Conservation (phyloP, 2,888 invertebrate species). For the Eupithecia dodoneata region DNA sequence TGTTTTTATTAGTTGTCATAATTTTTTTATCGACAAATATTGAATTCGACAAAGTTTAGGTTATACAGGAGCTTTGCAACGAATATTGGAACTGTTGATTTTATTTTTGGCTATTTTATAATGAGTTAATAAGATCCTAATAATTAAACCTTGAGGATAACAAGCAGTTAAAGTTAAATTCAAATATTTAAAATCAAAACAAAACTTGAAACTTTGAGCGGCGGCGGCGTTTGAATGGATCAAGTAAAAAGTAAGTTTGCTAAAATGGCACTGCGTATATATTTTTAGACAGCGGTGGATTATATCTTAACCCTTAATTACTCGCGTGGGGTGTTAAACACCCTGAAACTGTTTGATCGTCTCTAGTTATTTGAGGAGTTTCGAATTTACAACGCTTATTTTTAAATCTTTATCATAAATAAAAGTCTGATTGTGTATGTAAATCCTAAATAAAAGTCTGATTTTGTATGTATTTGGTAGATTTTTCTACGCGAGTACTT, state of each 20-base stretch:
- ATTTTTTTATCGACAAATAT: constrained; percentile 5
- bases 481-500: no score
- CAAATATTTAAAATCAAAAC: background rate
- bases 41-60: background rate
- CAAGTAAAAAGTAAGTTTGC: background rate
- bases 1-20: constrained; percentile 16
- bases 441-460: no score
- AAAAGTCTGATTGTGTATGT: no score
- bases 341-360: no score
- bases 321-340: no score
- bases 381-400: no score
- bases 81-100: background rate
- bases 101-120: background rate
- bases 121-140: background rate
- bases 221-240: background rate
- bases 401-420: no score
- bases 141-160: background rate
- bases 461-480: no score
- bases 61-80: background rate
- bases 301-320: no score
- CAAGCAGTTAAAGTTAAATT: background rate
- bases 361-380: no score
- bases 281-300: no score
- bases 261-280: background rate
- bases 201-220: background rate